Base-by-base conservation (phyloP, 1,140 invertebrate genomes). In the Eupristina koningsbergeri region DNA sequence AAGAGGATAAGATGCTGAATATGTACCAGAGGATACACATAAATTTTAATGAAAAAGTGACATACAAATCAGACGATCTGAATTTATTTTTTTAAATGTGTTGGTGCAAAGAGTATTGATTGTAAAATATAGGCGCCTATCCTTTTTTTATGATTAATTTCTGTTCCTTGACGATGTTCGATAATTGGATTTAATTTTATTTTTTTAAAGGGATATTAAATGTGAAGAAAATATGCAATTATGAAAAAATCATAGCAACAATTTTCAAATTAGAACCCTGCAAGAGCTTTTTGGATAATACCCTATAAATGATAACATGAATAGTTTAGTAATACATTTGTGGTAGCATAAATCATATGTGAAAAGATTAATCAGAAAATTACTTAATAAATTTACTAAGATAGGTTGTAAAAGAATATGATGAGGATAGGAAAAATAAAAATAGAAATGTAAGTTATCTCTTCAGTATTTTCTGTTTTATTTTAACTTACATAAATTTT, bases 71-170 rank as follows among this genome's bases (percentile, higher is more conserved):
- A 78, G 75, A 26, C 31, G 39, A 69, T 61, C 85, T 85, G 71
- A 85, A 81, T 86, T 84, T 87, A 87, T 86, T 86, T 86, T 86
- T 87, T 84, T 76, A 86, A 86, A 85, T 86, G 83, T 86, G 81
- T 87, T 85, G 76, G 76, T 79, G 81, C 50, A 50, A 81, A 77
- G 77, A 58, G 45, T 78, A 77, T 29, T n/a, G 78, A 53, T 84
- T 79, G 82, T 84, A 73, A 80, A 31, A 80, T 84, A 76, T 67
- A 86, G 80, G 85, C 77, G 84, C 77, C 85, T 86, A 85, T 85
- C 83, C 84, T 86, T 83, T 86, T 77, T 74, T 71, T 85, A 84
- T 84, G 80, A 84, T 77, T 58, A 84, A 9, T n/a, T 64, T 78
- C 53, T 75, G 34, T 84, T 47, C 31, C 45, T 63, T 63, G 74